These are phyloP conservation scores for Phalacrocorax aristotelis DNA, from an alignment of 2,113 vertebrate genomes.

Conservation along the genomic window DNA sequence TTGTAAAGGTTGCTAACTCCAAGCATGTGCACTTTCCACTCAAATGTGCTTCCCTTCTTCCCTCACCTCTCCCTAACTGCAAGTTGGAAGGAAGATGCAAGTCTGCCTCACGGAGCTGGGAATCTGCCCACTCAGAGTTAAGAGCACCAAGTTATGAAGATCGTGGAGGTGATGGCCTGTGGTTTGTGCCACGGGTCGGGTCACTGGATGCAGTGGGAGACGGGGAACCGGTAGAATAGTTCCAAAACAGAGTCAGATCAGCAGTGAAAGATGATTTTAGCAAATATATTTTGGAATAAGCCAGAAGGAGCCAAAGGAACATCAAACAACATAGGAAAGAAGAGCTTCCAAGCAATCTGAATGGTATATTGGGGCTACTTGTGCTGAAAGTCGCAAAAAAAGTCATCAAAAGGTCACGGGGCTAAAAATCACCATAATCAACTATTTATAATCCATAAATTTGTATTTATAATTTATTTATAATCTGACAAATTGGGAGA, in stretches of 20 bases:
- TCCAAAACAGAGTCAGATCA: neutral
- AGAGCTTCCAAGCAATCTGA: neutral
- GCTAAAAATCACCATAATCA: neutral
- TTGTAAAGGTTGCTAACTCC: neutral
- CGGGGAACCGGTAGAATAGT: neutral
- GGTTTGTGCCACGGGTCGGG: fast-evolving
- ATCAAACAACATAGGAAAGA: neutral
- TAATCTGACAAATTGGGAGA: neutral
- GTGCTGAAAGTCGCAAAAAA: neutral
- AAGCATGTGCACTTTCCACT: fast-evolving
- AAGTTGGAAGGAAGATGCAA: neutral
- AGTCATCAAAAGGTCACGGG: neutral
- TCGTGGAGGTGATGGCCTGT: fast-evolving
- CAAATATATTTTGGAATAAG: neutral
- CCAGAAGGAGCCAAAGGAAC: neutral
- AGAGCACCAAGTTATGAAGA: neutral
- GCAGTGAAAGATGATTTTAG: neutral
- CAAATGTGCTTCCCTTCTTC: neutral
- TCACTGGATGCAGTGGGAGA: neutral
- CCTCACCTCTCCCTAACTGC: neutral
- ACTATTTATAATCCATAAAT: neutral
- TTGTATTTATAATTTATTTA: neutral
- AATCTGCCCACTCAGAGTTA: neutral
- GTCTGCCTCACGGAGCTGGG: neutral
- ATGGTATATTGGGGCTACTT: neutral